A percentile compares a stretch with the other conserved stretches of the same genome.
phyloP scores from a whole-genome alignment of 2,888 invertebrate species.

The Apodemia duryi region DNA sequence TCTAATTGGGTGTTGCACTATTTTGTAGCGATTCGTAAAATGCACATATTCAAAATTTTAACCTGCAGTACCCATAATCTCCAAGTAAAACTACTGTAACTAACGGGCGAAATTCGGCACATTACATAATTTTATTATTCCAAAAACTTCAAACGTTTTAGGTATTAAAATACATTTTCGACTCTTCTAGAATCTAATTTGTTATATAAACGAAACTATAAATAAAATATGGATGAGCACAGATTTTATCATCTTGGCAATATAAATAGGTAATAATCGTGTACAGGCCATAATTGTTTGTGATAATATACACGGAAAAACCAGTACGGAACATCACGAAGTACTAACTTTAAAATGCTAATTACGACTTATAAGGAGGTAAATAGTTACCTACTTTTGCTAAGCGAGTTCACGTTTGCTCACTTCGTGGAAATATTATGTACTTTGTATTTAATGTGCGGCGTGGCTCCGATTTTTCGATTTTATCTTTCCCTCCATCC shows the following conservation, averaged over 20 bases:
- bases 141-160: neutral
- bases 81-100: too few relatives aligned
- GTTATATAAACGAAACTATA: neutral
- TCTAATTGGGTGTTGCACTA: too few relatives aligned
- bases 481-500: neutral
- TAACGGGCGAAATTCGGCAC: too few relatives aligned
- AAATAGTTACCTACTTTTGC: too few relatives aligned
- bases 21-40: too few relatives aligned
- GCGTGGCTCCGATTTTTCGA: neutral
- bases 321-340: neutral
- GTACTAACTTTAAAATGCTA: neutral
- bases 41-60: too few relatives aligned
- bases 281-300: neutral
- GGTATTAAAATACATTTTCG: neutral
- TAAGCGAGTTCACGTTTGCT: too few relatives aligned
- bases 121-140: neutral
- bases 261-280: neutral
- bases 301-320: slow-evolving; percentile 6
- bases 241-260: neutral
- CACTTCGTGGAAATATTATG: too few relatives aligned
- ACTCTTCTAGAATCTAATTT: neutral
- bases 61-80: too few relatives aligned
- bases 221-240: neutral
- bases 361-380: too few relatives aligned
- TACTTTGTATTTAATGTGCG: neutral